Conservation (phyloP, 2,113 vertebrate species). For the Phyllostomus discolor region DNA sequence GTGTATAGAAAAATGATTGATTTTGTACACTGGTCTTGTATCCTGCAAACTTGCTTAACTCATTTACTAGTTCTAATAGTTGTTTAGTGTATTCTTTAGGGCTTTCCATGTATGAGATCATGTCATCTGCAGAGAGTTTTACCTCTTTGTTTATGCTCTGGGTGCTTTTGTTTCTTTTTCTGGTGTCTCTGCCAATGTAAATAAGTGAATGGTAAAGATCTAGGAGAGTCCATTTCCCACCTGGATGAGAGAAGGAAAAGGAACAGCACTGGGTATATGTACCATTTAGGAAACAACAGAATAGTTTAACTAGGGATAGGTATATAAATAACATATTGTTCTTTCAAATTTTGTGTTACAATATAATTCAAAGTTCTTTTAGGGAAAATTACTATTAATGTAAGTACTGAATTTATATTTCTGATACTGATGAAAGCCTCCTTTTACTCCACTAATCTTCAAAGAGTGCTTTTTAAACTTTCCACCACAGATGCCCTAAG, state of each 20-base stretch:
- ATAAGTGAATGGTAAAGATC: background rate
- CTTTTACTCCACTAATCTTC: too few relatives aligned
- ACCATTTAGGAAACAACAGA: background rate
- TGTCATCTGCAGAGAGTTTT: too few relatives aligned
- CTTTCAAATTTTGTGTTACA: background rate
- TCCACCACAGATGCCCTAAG: too few relatives aligned
- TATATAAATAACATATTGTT: background rate
- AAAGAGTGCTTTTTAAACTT: too few relatives aligned
- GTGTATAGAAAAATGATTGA: too few relatives aligned
- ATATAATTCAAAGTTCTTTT: background rate
- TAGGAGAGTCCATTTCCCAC: background rate
- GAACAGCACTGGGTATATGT: background rate
- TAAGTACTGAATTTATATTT: background rate
- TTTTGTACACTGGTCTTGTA: too few relatives aligned
- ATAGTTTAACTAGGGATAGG: background rate
- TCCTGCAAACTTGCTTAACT: too few relatives aligned
- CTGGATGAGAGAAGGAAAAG: background rate
- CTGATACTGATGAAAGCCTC: too few relatives aligned
- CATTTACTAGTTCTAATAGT: too few relatives aligned
- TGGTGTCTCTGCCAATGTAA: background rate
- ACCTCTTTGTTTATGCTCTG: too few relatives aligned
- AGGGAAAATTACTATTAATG: background rate
- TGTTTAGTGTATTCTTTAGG: too few relatives aligned
- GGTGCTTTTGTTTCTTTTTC: background rate
- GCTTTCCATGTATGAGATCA: too few relatives aligned